Conservation (phyloP, 2,797 vertebrate species). For the Chlorospingus semifuscus region DNA sequence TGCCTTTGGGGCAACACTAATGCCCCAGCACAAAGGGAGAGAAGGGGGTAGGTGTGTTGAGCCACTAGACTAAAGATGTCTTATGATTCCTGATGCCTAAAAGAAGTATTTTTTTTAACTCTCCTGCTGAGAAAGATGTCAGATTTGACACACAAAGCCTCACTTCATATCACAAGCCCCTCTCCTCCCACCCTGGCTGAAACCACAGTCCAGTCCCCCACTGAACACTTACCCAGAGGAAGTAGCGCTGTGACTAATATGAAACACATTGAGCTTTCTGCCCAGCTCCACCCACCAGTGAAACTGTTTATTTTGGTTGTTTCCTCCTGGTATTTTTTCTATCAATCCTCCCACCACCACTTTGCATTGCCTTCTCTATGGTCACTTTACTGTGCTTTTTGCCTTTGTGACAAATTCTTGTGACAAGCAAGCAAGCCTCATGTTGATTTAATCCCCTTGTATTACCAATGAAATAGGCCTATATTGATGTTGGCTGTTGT, state of each 20-base stretch:
- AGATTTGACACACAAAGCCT: neutral
- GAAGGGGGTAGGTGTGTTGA: neutral
- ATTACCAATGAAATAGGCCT: neutral
- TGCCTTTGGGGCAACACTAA: neutral
- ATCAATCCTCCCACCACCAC: neutral
- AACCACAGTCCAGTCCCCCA: neutral
- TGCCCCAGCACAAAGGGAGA: neutral
- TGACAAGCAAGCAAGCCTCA: neutral
- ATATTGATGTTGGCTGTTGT: neutral
- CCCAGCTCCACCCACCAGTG: neutral
- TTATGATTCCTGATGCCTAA: neutral
- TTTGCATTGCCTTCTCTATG: neutral
- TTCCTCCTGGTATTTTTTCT: neutral
- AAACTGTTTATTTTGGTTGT: neutral
- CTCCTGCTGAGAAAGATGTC: neutral
- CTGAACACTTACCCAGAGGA: neutral
- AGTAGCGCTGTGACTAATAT: neutral
- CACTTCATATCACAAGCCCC: neutral
- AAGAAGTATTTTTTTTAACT: neutral
- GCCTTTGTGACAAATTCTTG: neutral
- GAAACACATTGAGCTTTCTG: neutral
- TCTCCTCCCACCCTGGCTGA: neutral
- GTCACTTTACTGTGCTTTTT: neutral
- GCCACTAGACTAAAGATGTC: neutral
- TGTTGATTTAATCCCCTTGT: neutral